These are phyloP conservation scores for Pseudochaenichthys georgianus DNA, from an alignment of 2,797 vertebrate genomes.

Conservation along the genomic window DNA sequence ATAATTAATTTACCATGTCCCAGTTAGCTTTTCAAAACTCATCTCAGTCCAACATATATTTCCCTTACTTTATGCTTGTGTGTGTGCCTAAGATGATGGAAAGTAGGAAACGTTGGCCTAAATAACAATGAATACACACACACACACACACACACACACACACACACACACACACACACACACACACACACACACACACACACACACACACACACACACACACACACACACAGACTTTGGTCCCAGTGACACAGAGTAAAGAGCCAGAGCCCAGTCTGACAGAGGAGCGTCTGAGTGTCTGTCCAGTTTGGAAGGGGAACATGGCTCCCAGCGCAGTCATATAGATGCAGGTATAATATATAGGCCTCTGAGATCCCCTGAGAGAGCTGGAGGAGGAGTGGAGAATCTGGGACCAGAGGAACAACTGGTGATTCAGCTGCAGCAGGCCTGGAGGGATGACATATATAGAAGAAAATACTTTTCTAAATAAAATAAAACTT, in stretches of 20 bases:
- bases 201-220: too few relatives aligned
- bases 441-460: slow-evolving; percentile 15
- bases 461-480: slow-evolving; percentile 9
- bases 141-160: slow-evolving; percentile 8
- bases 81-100: slow-evolving; percentile 35
- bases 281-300: slow-evolving; percentile 52
- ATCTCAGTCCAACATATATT: slow-evolving; percentile 8
- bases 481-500: neutral
- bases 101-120: slow-evolving; percentile 44
- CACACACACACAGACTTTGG: slow-evolving; percentile 18
- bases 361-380: slow-evolving; percentile 16
- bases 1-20: slow-evolving; percentile 60
- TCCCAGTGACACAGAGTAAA: slow-evolving; percentile 34
- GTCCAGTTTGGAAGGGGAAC: slow-evolving; percentile 48
- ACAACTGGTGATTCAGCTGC: slow-evolving; percentile 54
- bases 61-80: slow-evolving; percentile 10
- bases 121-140: slow-evolving; percentile 43
- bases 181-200: too few relatives aligned
- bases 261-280: slow-evolving; percentile 42
- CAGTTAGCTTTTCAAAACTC: slow-evolving; percentile 31
- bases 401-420: slow-evolving; percentile 41
- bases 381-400: slow-evolving; percentile 13
- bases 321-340: slow-evolving; percentile 56
- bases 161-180: too few relatives aligned
- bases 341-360: slow-evolving; percentile 58